Evolutionary conservation across 2,797 vertebrate genomes (phyloP), one percentile per base, ranked within the genome.

Genomic region (Schizothorax lantsangensis): DNA sequence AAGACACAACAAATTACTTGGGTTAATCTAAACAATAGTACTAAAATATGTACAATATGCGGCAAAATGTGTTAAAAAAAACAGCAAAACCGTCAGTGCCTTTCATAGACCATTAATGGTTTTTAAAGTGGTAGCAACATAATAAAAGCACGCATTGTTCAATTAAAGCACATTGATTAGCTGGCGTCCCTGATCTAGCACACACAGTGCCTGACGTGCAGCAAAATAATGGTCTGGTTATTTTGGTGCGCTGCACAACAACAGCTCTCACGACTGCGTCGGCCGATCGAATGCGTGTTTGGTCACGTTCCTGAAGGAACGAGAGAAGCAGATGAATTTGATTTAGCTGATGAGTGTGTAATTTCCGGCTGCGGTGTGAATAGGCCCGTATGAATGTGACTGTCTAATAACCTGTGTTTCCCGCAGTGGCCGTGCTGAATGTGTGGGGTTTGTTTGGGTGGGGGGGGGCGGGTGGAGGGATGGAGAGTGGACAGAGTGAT

Each of bases 401-500:
- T 33, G 49, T n/a, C 21, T 64, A 43, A 79, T 59, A 38, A 80
- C 19, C 38, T 66, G 33, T 71, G n/a, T 71, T 71, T 71, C 17
- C 26, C 17, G 64, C 80, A 54, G 36, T 6, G 10, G 7, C 19
- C 69, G 7, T 12, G 75, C 62, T 82, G 83, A 66, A 84, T 79
- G 84, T 52, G 57, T 62, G 33, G 33, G 79, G 49, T 66, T 62
- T 26, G 19, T 77, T 54, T 73, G 81, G 43, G 77, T 12, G 72
- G 81, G 30, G 81, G 75, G 86, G 88, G 30, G 64, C 49, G 40
- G 73, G 78, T 78, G 87, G 87, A 89, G 85, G 88, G 86, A 68
- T 88, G 90, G 88, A 91, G 90, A 91, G 90, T 86, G 87, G 85
- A 88, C 87, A 88, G 83, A 85, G 89, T 88, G 92, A 90, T 92